Percentiles rank a stretch among this genome's conserved stretches.
Evolutionary conservation across 2,797 vertebrate species (phyloP).

Genomic region (Craterocephalus amniculus): DNA sequence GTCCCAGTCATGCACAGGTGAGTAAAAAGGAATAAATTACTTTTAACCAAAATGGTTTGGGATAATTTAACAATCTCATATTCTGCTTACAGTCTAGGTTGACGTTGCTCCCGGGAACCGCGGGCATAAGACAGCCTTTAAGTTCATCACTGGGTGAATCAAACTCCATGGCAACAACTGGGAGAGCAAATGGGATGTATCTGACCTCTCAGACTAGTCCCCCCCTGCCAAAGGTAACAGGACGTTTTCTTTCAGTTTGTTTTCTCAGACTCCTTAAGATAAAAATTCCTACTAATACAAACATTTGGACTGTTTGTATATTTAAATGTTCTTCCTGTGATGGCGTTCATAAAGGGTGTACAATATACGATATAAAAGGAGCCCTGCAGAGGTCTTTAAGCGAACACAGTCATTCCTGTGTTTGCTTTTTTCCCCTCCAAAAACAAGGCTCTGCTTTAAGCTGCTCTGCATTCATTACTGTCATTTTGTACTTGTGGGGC

Average conservation of each 20-base stretch:
- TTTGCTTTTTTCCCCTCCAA: constrained; percentile 15
- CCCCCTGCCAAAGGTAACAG: constrained; percentile 85
- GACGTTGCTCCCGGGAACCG: constrained; percentile 82
- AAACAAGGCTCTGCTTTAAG: constrained; percentile 51
- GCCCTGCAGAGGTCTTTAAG: constrained; percentile 48
- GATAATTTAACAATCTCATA: constrained; percentile 46
- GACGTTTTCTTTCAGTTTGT: background rate
- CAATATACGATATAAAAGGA: constrained; percentile 30
- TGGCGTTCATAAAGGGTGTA: constrained; percentile 17
- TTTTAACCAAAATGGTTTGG: background rate
- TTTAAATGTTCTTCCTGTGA: background rate
- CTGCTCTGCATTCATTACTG: constrained; percentile 79
- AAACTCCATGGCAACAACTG: constrained; percentile 77
- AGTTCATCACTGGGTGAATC: constrained; percentile 73
- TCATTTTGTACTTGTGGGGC: constrained; percentile 65
- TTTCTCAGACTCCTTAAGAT: background rate
- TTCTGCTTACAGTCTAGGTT: constrained; percentile 76
- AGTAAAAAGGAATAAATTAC: background rate
- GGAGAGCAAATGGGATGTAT: constrained; percentile 80
- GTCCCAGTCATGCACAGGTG: constrained; percentile 78
- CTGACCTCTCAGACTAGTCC: constrained; percentile 74
- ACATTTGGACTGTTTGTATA: background rate
- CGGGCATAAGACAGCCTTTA: constrained; percentile 79
- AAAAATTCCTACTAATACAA: background rate
- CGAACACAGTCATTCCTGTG: constrained; percentile 54